These are phyloP conservation scores for Stenotaenia linearis DNA, from an alignment of 2,888 invertebrate species.

Conservation along the genomic window DNA sequence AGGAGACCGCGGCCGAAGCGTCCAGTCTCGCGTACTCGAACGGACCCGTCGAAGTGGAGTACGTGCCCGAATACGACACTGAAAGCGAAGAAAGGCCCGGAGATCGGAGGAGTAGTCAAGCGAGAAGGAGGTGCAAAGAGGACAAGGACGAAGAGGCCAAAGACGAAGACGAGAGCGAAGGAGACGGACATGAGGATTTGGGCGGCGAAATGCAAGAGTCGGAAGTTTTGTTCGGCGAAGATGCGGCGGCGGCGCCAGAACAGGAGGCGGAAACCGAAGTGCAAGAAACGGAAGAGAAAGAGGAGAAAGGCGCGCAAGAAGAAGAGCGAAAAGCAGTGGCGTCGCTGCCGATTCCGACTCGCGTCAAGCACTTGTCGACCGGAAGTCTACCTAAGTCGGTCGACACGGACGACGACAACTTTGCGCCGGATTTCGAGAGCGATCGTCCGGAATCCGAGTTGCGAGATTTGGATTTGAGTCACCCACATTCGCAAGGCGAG, in stretches of 20 bases:
- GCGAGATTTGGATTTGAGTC: conserved; percentile 48
- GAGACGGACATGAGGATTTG: conserved; percentile 29
- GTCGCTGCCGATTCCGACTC: neutral
- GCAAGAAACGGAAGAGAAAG: conserved; percentile 24
- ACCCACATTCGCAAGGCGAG: conserved; percentile 41
- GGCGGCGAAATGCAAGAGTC: conserved; percentile 32
- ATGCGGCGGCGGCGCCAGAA: neutral
- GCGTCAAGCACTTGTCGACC: neutral
- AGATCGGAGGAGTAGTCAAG: neutral
- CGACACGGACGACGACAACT: conserved; percentile 24
- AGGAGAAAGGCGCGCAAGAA: neutral
- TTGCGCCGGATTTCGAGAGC: conserved; percentile 18
- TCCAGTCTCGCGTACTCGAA: conserved; percentile 42
- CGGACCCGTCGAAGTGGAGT: conserved; percentile 54
- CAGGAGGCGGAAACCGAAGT: neutral
- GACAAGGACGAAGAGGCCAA: conserved; percentile 32
- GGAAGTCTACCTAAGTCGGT: neutral
- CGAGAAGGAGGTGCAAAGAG: conserved; percentile 28
- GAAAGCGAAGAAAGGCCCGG: neutral
- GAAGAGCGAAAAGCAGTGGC: neutral
- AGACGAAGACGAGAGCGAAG: conserved; percentile 32
- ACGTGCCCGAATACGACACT: conserved; percentile 51
- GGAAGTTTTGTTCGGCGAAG: conserved; percentile 29
- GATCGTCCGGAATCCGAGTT: conserved; percentile 50
- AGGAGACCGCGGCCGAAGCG: neutral